Evolutionary conservation across 2,888 invertebrate genomes (phyloP).

Genomic region (Hypolimnas misippus): DNA sequence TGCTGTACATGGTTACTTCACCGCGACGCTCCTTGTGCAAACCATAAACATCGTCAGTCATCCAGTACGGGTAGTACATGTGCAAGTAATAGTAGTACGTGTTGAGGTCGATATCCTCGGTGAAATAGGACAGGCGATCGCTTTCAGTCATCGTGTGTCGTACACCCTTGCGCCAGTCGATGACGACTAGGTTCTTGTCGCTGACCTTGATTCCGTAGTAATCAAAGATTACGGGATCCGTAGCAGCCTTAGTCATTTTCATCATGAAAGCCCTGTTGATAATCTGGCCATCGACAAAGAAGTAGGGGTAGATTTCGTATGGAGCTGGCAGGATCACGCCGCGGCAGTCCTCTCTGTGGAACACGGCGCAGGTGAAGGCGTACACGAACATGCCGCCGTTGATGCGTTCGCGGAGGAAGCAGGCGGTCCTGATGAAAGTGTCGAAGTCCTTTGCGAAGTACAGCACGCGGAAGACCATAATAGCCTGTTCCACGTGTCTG

Average conservation of each 20-base stretch:
- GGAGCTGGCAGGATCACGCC: slow-evolving; percentile 88
- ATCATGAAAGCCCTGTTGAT: slow-evolving; percentile 87
- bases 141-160: slow-evolving; percentile 84
- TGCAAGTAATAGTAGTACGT: slow-evolving; percentile 87
- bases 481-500: slow-evolving; percentile 85
- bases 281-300: slow-evolving; percentile 89
- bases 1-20: slow-evolving; percentile 84
- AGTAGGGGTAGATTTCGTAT: slow-evolving; percentile 91
- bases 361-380: slow-evolving; percentile 86
- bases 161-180: slow-evolving; percentile 87
- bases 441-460: slow-evolving; percentile 88
- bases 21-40: slow-evolving; percentile 80
- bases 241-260: slow-evolving; percentile 85
- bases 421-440: slow-evolving; percentile 86
- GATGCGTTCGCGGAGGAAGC: slow-evolving; percentile 87
- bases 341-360: slow-evolving; percentile 87
- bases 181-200: slow-evolving; percentile 84
- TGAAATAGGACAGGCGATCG: slow-evolving; percentile 87
- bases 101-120: slow-evolving; percentile 91
- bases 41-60: slow-evolving; percentile 81
- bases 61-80: slow-evolving; percentile 88
- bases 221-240: slow-evolving; percentile 79
- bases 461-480: slow-evolving; percentile 85
- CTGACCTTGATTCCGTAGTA: slow-evolving; percentile 78
- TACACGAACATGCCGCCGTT: slow-evolving; percentile 91